Base-by-base conservation (phyloP, 2,888 invertebrate genomes). In the Epicampocera succincta region DNA sequence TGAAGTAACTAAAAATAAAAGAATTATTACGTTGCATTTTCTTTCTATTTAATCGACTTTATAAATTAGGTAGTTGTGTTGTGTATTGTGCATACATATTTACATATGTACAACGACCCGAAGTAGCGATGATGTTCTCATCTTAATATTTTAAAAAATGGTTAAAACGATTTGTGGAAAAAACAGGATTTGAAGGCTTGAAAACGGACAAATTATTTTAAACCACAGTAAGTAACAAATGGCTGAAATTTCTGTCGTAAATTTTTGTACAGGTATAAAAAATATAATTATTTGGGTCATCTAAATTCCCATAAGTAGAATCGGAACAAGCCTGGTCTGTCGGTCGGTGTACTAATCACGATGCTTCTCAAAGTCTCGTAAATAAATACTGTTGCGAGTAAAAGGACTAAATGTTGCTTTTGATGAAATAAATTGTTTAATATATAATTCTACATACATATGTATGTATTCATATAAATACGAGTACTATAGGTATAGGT, bases 21-120 rank as follows among this genome's bases (percentile, higher is more conserved):
- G 8, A 33, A 82, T 75, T 69, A 78, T 82, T 78, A 75, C 82
- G 81, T 78, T 82, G 78, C 78, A 82, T 82, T 82, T 82, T 82
- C 82, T 74, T 69, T 58, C 69, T 65, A 54, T 71, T 46, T 74
- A 77, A 78, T 78, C 71, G 77, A 82, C 69, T 65, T 82, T 74
- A 75, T 78, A 71, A 78, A 71, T 44, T 68, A 56, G 69, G 46
- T 82, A 71, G 52, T 65, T 82, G 81, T 78, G 74, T 82, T 74
- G 46, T 60, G 58, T 52, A 54, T 60, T 77, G 73, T 78, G 52
- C 25, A 46, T 17, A 46, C 15, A 46, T 9, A 1, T 44, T 15
- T 17, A 15, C 15, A 46, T 71, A 63, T 72, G 60, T 72, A 78
- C 78, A 73, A 60, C 60, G 46, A 66, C 46, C 71, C 72, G 78